phyloP scores from a whole-genome alignment of 2,888 invertebrate genomes.

The Acheta domesticus region DNA sequence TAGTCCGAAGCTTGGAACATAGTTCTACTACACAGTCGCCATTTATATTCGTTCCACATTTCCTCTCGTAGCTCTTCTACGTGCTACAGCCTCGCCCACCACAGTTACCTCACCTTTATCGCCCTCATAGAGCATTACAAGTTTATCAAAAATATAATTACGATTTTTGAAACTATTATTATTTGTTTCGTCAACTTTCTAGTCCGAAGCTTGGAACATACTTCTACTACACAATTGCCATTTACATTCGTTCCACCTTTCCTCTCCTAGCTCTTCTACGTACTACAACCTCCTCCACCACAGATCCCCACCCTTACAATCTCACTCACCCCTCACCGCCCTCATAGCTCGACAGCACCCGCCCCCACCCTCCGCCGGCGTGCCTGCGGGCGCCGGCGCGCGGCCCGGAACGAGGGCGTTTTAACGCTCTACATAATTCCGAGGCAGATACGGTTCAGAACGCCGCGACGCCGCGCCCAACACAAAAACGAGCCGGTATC shows the following conservation, averaged over 20 bases:
- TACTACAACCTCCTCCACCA: background rate
- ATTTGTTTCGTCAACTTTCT: no score
- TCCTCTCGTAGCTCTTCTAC: background rate
- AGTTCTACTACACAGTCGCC: background rate
- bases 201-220: no score
- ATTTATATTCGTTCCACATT: background rate
- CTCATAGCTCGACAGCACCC: background rate
- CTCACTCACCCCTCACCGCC: background rate
- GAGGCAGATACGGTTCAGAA: background rate
- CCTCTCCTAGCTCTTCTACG: background rate
- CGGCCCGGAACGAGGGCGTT: background rate
- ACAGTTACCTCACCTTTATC: background rate
- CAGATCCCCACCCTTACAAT: background rate
- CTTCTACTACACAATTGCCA: background rate
- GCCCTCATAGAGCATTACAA: background rate
- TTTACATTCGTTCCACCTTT: background rate
- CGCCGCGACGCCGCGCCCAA: background rate
- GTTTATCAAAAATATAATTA: no score
- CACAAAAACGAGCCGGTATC: background rate
- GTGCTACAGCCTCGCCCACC: background rate
- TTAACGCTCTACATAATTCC: constrained; percentile 11
- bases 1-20: no score
- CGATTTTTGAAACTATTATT: no score
- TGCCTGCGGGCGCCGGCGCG: no score
- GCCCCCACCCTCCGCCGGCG: no score